Evolutionary conservation across 1,140 invertebrate species (phyloP), one percentile per base, ranked within the genome.

Genomic region (Asobara japonica): DNA sequence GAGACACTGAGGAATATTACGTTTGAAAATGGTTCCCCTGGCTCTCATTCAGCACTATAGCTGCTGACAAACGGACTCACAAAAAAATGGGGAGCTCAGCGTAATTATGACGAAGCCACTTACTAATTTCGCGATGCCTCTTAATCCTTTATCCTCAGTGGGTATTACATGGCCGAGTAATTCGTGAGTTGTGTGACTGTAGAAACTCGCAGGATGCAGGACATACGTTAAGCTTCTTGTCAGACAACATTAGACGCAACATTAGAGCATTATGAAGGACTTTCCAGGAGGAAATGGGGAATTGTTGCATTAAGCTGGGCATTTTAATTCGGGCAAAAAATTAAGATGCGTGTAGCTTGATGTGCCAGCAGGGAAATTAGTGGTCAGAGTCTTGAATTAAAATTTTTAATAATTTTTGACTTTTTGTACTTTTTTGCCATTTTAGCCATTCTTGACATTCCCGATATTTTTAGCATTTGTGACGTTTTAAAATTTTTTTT

Each of bases 31-130:
- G 8, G 8, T 11, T 38, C 36, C n/a, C n/a, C 8, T 0, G n/a
- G 8, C n/a, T 38, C n/a, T 38, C 36, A 38, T 38, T 11, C 69
- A 77, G 75, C 73, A 73, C 72, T 77, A 75, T 70, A 41, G 56
- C 65, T 68, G 74, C 71, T 77, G 79, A 78, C 75, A 77, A 74
- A 62, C 30, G 51, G 30, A 61, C 25, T 22, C 30, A 60, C 11
- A 60, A 20, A 20, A 65, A 38, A 65, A 65, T 25, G 18, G 11
- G 13, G 18, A 65, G 29, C 65, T 66, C 36, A 66, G 48, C 69
- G 74, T 74, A 80, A 80, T 80, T 80, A 80, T 71, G 73, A 71
- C 77, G 61, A 78, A 79, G 78, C 77, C 79, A 80, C 80, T 82
- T 80, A 77, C 78, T 79, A 71, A 73, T 76, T 79, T 81, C 72